These are phyloP conservation scores for Spodoptera exigua DNA, from an alignment of 2,888 invertebrate species.

Conservation along the genomic window DNA sequence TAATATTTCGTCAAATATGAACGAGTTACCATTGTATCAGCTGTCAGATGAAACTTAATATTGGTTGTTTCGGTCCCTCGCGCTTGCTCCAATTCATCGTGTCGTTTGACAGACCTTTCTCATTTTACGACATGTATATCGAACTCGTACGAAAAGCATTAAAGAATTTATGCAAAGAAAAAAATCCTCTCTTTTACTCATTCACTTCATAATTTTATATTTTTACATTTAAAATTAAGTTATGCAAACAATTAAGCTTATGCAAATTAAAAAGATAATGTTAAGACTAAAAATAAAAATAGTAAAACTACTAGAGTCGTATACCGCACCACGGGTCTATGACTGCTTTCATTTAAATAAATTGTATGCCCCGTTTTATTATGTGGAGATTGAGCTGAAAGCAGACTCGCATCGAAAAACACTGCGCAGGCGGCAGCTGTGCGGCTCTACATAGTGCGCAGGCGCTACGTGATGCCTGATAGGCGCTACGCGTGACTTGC, in stretches of 20 bases:
- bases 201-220: slow-evolving; percentile 28
- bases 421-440: slow-evolving; percentile 31
- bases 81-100: slow-evolving; percentile 84
- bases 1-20: slow-evolving; percentile 80
- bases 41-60: slow-evolving; percentile 83
- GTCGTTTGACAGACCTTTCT: slow-evolving; percentile 87
- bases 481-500: slow-evolving; percentile 83
- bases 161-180: slow-evolving; percentile 17
- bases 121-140: slow-evolving; percentile 76
- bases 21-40: slow-evolving; percentile 79
- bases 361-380: slow-evolving; percentile 56
- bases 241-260: slow-evolving; percentile 49
- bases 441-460: slow-evolving; percentile 38
- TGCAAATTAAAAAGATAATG: slow-evolving; percentile 55
- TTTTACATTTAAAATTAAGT: slow-evolving; percentile 34
- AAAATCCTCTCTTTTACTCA: too few relatives aligned
- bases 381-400: slow-evolving; percentile 48
- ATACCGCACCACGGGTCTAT: slow-evolving; percentile 60
- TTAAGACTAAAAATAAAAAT: slow-evolving; percentile 64
- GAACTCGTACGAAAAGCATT: slow-evolving; percentile 56
- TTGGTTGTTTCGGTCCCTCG: slow-evolving; percentile 83
- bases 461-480: slow-evolving; percentile 73
- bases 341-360: slow-evolving; percentile 63
- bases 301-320: slow-evolving; percentile 61
- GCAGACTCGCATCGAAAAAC: slow-evolving; percentile 32